A percentile compares a stretch with the other conserved stretches of the same genome.
Conservation (phyloP, 2,888 invertebrate genomes). For the Schizaphis graminum region DNA sequence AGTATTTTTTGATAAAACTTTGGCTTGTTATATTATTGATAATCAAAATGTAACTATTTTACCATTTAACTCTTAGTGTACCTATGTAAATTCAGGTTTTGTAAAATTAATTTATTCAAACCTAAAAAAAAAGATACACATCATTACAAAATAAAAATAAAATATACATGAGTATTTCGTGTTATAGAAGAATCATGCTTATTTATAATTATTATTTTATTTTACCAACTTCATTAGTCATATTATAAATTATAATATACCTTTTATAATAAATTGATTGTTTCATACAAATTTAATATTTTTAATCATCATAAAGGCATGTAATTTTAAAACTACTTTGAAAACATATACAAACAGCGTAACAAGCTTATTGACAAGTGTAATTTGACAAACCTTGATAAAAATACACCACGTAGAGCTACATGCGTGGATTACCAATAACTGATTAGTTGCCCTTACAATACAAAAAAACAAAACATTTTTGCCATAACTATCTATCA, state of each 20-base stretch:
- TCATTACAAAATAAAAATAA: neutral
- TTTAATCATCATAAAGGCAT: neutral
- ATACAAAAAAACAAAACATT: slow-evolving; percentile 16
- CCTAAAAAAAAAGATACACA: neutral
- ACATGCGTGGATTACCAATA: slow-evolving; percentile 32
- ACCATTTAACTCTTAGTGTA: neutral
- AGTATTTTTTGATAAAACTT: too few relatives aligned
- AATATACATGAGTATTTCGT: neutral
- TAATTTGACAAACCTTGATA: slow-evolving; percentile 47
- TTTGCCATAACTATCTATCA: neutral
- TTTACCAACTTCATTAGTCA: neutral
- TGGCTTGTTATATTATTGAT: neutral
- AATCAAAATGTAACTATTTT: neutral
- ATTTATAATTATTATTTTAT: neutral
- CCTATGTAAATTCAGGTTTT: neutral
- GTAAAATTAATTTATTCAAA: neutral
- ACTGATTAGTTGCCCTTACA: neutral
- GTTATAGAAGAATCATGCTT: neutral
- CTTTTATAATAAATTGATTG: neutral
- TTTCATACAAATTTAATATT: neutral
- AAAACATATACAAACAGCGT: neutral
- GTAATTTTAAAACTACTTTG: slow-evolving; percentile 4
- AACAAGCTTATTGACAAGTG: slow-evolving; percentile 4
- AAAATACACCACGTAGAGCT: slow-evolving; percentile 41
- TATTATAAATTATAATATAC: neutral